Conservation (phyloP, 2,113 vertebrate genomes). For the Ceratotherium simum region DNA sequence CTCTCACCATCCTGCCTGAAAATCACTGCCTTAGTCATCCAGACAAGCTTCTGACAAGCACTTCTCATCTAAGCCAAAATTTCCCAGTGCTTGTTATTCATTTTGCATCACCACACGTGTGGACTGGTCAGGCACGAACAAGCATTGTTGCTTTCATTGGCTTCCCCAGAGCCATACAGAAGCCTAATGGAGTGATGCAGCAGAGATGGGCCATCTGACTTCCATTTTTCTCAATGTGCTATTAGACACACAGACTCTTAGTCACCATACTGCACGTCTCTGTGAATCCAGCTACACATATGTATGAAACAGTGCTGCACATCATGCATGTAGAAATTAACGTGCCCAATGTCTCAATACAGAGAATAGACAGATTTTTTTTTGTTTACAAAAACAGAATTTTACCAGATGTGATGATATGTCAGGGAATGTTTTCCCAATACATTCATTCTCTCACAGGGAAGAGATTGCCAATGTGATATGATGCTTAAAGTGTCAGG, state of each 20-base stretch:
- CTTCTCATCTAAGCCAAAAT: not conserved
- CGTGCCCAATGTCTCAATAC: not conserved
- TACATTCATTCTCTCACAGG: slow-evolving; percentile 9
- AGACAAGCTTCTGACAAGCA: not conserved
- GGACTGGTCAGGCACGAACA: not conserved
- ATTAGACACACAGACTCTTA: not conserved
- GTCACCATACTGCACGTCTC: not conserved
- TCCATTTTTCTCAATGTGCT: not conserved
- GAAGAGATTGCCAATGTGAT: slow-evolving; percentile 47
- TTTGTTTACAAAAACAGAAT: not conserved
- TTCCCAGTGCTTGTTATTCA: not conserved
- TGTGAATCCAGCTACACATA: not conserved
- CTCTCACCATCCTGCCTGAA: slow-evolving; percentile 40
- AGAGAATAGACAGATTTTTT: not conserved
- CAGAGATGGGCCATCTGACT: not conserved
- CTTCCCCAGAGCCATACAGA: not conserved
- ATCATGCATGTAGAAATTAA: not conserved
- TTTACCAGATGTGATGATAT: not conserved
- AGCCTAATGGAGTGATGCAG: not conserved
- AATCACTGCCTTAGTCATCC: slow-evolving; percentile 16
- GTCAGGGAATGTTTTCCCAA: slow-evolving; percentile 37
- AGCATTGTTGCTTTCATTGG: not conserved
- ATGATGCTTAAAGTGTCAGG: slow-evolving; percentile 33
- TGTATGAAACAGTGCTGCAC: not conserved
- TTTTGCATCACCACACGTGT: not conserved